These are phyloP conservation scores for Phymatocera aterrima DNA, from an alignment of 2,888 invertebrate genomes.

Conservation along the genomic window DNA sequence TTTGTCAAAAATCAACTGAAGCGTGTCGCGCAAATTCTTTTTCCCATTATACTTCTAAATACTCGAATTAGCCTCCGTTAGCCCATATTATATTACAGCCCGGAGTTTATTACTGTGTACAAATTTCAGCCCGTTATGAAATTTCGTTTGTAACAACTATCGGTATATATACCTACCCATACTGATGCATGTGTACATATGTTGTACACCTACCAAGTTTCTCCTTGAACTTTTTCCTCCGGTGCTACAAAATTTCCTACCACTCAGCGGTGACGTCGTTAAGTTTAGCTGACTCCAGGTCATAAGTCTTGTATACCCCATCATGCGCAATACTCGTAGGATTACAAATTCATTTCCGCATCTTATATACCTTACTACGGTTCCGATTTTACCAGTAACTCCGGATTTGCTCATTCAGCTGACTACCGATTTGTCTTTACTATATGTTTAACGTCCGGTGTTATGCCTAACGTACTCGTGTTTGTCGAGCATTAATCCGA, in stretches of 20 bases:
- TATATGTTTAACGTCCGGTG: constrained; percentile 32
- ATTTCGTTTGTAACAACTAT: background rate
- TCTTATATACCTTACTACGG: background rate
- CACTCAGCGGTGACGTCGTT: background rate
- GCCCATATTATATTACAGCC: background rate
- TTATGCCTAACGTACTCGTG: background rate
- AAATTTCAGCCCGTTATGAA: background rate
- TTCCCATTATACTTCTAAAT: background rate
- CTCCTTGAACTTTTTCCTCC: background rate
- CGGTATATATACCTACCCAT: background rate
- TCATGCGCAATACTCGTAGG: background rate
- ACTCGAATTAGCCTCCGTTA: background rate
- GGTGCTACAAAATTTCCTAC: background rate
- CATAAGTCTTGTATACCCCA: background rate
- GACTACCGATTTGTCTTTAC: constrained; percentile 26
- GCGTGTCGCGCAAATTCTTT: background rate
- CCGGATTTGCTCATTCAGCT: constrained; percentile 32
- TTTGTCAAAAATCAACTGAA: constrained; percentile 9
- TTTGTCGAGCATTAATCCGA: constrained; percentile 20
- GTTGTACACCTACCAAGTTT: too few species aligned
- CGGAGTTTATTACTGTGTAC: background rate
- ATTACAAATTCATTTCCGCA: constrained; percentile 23
- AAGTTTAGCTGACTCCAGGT: background rate
- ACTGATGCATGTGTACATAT: too few species aligned
- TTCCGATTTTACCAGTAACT: background rate